Evolutionary conservation across 2,797 vertebrate genomes (phyloP).

Genomic region (Pseudocheirus occidentalis): DNA sequence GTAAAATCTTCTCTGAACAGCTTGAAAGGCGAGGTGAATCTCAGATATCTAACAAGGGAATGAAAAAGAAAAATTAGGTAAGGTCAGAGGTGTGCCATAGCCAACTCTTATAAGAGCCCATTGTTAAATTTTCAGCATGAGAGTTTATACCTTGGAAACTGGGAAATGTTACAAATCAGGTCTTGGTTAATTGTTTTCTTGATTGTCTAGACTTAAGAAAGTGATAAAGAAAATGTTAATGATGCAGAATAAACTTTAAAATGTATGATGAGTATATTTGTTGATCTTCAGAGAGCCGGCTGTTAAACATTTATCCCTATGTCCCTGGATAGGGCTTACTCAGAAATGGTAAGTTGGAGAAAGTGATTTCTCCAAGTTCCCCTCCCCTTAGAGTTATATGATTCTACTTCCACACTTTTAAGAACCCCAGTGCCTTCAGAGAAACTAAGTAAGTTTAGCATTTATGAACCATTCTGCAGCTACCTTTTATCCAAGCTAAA

Average conservation of each 20-base stretch:
- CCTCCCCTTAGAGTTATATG: background rate
- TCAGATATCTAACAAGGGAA: background rate
- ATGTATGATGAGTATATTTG: background rate
- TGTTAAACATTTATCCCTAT: background rate
- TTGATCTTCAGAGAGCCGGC: background rate
- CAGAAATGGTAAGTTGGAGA: background rate
- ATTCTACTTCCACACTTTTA: background rate
- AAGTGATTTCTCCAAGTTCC: background rate
- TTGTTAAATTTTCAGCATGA: too few relatives aligned
- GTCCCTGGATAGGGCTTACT: background rate
- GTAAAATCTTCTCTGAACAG: background rate
- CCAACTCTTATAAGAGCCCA: background rate
- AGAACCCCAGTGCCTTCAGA: background rate
- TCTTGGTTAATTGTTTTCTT: background rate
- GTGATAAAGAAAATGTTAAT: background rate
- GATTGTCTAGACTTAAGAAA: background rate
- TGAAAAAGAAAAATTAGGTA: background rate
- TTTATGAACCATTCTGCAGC: background rate
- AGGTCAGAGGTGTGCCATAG: background rate
- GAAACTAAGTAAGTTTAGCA: background rate
- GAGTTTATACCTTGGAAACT: background rate
- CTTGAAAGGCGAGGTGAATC: background rate
- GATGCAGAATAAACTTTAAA: background rate
- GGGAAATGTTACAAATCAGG: background rate
- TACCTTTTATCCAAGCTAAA: background rate